Conservation (phyloP, 2,113 vertebrate genomes). For the Alectura lathami region DNA sequence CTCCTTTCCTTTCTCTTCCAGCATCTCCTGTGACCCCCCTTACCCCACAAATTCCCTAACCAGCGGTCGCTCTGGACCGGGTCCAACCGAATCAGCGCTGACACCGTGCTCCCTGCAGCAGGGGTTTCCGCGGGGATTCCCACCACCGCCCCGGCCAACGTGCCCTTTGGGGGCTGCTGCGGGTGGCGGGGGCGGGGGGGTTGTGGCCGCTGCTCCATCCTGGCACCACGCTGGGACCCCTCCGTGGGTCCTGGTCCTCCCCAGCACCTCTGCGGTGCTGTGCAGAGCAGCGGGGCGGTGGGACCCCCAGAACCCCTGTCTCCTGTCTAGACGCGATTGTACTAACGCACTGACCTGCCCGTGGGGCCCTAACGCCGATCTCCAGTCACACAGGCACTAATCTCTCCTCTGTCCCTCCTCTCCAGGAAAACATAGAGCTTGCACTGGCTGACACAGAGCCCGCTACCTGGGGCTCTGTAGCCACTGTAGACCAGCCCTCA, state of each 20-base stretch:
- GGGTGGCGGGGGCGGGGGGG: background rate
- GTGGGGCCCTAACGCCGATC: background rate
- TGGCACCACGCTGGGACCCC: background rate
- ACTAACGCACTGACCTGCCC: background rate
- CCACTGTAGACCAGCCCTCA: conserved; percentile 91
- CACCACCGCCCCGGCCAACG: accelerated
- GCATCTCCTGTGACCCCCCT: background rate
- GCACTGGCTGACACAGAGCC: conserved; percentile 92
- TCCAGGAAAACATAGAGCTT: conserved; percentile 95
- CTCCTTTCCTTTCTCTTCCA: accelerated
- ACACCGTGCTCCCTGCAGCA: accelerated
- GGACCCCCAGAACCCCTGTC: background rate
- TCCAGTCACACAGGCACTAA: conserved; percentile 51
- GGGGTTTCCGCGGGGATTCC: background rate
- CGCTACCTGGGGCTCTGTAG: conserved; percentile 83
- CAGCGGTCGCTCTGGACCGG: background rate
- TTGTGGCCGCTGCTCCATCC: background rate
- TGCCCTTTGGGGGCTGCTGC: background rate
- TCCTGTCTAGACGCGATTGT: background rate
- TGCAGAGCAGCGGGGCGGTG: accelerated
- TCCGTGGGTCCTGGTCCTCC: accelerated
- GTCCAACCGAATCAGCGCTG: background rate
- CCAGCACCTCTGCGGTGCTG: accelerated
- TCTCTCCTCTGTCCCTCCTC: conserved; percentile 70
- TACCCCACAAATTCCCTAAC: background rate